phyloP scores from a whole-genome alignment of 2,888 invertebrate genomes.

The Geophilus truncorum region DNA sequence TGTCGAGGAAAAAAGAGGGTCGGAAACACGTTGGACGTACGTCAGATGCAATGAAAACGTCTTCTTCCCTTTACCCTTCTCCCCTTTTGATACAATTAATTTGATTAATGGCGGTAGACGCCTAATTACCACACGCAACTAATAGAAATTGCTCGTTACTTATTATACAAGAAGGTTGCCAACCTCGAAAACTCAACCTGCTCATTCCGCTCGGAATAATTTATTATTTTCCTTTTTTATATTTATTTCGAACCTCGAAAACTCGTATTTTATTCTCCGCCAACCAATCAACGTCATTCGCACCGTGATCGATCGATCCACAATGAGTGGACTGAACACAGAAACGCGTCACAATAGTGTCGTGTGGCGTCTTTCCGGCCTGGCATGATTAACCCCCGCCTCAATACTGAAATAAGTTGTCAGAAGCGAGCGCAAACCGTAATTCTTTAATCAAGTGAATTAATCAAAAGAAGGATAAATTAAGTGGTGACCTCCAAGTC shows the following conservation, averaged over 20 bases:
- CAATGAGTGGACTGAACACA: conserved; percentile 16
- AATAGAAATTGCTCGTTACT: conserved; percentile 17
- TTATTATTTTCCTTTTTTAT: background rate
- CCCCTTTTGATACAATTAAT: conserved; percentile 7
- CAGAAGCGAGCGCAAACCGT: background rate
- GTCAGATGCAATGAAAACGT: background rate
- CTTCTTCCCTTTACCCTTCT: too few relatives aligned
- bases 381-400: background rate
- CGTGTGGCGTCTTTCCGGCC: background rate
- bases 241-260: background rate
- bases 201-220: background rate
- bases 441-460: background rate
- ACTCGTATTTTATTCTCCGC: background rate
- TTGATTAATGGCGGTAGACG: background rate
- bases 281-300: background rate
- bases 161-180: conserved; percentile 1
- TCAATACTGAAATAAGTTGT: background rate
- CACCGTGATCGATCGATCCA: background rate
- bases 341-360: too few relatives aligned
- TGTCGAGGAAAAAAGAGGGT: background rate
- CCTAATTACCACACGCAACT: conserved; percentile 4
- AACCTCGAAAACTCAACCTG: too few relatives aligned
- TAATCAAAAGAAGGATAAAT: background rate
- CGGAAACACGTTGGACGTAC: background rate
- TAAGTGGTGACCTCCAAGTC: background rate